Base-by-base conservation (phyloP, 1,140 invertebrate species). In the Bicyclus anynana region DNA sequence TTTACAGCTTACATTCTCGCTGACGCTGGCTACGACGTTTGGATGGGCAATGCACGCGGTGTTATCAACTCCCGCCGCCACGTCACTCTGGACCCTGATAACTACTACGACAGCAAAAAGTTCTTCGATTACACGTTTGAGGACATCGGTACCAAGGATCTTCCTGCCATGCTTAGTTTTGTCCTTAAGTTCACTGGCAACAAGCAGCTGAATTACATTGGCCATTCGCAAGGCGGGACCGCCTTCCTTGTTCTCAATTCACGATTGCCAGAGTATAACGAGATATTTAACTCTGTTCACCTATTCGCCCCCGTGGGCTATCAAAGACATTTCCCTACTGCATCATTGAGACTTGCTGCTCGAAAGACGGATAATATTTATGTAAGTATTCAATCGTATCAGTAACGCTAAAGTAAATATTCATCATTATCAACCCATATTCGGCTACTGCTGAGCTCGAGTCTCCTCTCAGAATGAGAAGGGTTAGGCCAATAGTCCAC, bases 41-140 rank as follows among this genome's bases (percentile, higher is more conserved):
- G 94, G 94, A 67, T 95, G 72, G 93, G 92, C 0, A 95, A 95
- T 77, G 90, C 91, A 12, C 84, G 94, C 37, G 94, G 94, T 5
- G 94, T 92, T 67, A 89, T 84, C 1, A 93, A 93, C 71, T 94
- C 93, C 1, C 82, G 90, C 14, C 84, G 89, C 21, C 94, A 94
- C 76, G 72, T 83, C 14, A 71, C 70, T 0, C 60, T 91, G 9
- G 68, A 91, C 72, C 88, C 90, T 9, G 66, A 76, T 61, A 82
- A 74, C 20, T 67, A 90, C 7, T 38, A 69, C 2, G 67, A 90
- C 21, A 67, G 69, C 26, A 21, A 49, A 10, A 12, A 61, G 20
- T 94, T 92, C 66, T 94, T 92, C 89, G 78, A 91, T 54, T 93
- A 90, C 59, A 90, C 85, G 60, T 93, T 87, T 70, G 91, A 93